A percentile compares a stretch with the other conserved stretches of the same genome.
Evolutionary conservation across 2,797 vertebrate species (phyloP).

Genomic region (Tamandua tetradactyla): DNA sequence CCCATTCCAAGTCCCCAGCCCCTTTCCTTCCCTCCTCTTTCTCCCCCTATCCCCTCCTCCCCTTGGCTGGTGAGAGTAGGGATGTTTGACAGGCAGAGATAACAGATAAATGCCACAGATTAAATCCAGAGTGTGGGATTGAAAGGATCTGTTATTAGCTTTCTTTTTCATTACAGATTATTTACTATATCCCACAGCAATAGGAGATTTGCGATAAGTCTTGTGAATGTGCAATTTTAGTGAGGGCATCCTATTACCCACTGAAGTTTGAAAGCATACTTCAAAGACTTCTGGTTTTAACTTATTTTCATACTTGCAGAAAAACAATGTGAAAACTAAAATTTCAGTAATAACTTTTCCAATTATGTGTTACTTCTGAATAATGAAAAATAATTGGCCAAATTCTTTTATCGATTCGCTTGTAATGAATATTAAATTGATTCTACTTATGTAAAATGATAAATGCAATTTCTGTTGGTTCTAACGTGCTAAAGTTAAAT

Average conservation of each 20-base stretch:
- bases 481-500: neutral
- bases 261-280: no score
- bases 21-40: neutral
- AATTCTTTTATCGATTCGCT: neutral
- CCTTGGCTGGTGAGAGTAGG: accelerated
- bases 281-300: neutral
- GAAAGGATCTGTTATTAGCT: accelerated
- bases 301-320: no score
- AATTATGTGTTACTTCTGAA: neutral
- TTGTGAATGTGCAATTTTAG: neutral
- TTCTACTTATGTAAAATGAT: neutral
- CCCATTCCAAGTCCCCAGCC: no score
- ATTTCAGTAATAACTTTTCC: no score
- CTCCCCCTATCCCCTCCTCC: no score
- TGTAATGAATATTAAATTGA: no score
- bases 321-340: no score
- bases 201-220: neutral
- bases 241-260: neutral
- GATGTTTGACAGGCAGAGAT: neutral
- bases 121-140: neutral
- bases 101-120: neutral
- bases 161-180: neutral
- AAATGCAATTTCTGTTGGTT: neutral
- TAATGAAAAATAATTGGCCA: no score
- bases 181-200: accelerated